Evolutionary conservation across 2,888 invertebrate genomes (phyloP), one percentile per base, ranked within the genome.

Genomic region (Drosophila helvetica): DNA sequence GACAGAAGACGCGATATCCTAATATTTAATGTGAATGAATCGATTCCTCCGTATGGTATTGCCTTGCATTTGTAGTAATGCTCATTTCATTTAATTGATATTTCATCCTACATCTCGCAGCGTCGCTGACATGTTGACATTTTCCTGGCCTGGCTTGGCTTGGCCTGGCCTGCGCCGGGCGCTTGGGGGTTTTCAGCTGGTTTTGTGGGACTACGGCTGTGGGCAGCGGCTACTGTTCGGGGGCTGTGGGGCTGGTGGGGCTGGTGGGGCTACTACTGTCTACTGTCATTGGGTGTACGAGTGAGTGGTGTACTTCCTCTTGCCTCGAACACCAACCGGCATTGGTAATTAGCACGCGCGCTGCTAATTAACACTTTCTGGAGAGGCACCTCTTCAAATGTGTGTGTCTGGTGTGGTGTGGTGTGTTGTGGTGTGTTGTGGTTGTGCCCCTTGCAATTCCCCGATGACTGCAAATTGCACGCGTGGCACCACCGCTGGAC

Each of bases 301-400:
- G 38, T 38, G 38, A 15, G 7, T 38, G 38, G 38, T n/a, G 38
- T n/a, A n/a, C 27, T 27, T 22, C 22, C 15, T 15, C 38, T 38
- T 38, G 15, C 38, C n/a, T 38, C 15, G 15, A 38, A n/a, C 38
- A 42, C 54, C 65, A 65, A 65, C 66, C 53, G 52, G 62, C 76
- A 72, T 71, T 74, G 76, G 84, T 78, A 86, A 82, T 83, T 83
- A 86, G 85, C 82, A 84, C 75, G 74, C 75, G 69, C 75, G 66
- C 58, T 65, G 75, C 79, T 84, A 75, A 81, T 84, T 78, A 80
- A 76, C 80, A 76, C 69, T 79, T 77, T 71, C 70, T 71, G 72
- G 63, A 62, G 56, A 53, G 69, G 54, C 27, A 27, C 46, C 60
- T 57, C 57, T 30, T 54, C 17, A 22, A 0, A 22, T 30, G 38